Evolutionary conservation across 1,140 invertebrate species (phyloP), one percentile per base, ranked within the genome.

Genomic region (Popillia japonica): DNA sequence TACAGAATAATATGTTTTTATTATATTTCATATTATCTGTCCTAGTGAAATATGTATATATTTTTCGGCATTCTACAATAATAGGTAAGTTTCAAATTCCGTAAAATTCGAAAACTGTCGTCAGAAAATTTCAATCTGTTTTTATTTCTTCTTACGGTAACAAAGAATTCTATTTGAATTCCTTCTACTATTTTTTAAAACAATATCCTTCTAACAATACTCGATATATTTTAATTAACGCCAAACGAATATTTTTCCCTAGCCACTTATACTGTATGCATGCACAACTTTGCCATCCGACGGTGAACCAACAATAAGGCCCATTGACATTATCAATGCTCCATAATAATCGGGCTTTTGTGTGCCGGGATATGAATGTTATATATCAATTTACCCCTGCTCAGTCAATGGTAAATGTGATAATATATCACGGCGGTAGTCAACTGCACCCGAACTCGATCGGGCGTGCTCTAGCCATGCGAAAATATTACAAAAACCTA

Each of bases 371-470:
- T 81, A 81, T 81, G 80, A 81, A 81, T 79, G 80, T 79, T 81
- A 79, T 81, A 81, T 81, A 81, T 81, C 80, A 81, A 81, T 81
- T 81, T 81, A 79, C 75, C 80, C 78, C 79, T 79, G 80, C 72
- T 81, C 80, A 81, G 44, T 81, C 78, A 81, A 81, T 81, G 80
- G 80, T 81, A 78, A 81, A 81, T 79, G 75, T 76, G 80, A 81
- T 81, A 81, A 81, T 81, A 81, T 79, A 81, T 81, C 80, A 81
- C 48, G 80, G 40, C 74, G 55, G 55, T 77, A 81, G 80, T 81
- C 78, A 81, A 64, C 80, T 78, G 78, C 61, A 68, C 61, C 23
- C 61, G 61, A 22, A 68, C 61, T 34, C 61, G 61, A 77, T 77
- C 76, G 42, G 76, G 59, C 48, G 23, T 77, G 61, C 40, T 77